Conservation (phyloP, 2,888 invertebrate species). For the Nipponacmea schrenckii region DNA sequence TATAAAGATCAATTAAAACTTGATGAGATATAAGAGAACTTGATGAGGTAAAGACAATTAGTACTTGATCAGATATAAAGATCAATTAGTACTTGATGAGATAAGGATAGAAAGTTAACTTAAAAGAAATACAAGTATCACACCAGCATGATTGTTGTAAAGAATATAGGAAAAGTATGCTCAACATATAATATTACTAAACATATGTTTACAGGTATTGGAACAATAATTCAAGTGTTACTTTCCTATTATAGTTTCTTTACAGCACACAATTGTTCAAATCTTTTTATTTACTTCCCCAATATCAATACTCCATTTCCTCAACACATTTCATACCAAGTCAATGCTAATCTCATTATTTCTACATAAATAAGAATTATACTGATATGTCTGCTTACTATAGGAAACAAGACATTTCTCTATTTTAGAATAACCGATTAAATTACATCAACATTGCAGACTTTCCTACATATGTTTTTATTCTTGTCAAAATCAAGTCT, state of each 20-base stretch:
- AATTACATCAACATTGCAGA: background rate
- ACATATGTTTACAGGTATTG: background rate
- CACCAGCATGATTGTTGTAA: too few relatives aligned
- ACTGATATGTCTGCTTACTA: background rate
- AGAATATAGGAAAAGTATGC: too few relatives aligned
- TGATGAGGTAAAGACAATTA: too few relatives aligned
- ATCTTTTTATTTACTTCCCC: background rate
- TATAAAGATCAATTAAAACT: too few relatives aligned
- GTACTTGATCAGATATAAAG: too few relatives aligned
- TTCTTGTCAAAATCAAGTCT: too few relatives aligned
- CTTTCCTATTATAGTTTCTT: conserved; percentile 4
- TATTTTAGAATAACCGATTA: background rate
- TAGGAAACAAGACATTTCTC: conserved; percentile 1
- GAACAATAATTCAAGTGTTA: conserved; percentile 4
- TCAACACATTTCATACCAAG: background rate
- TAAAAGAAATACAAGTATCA: too few relatives aligned
- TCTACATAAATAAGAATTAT: conserved; percentile 4
- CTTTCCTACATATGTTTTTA: too few relatives aligned
- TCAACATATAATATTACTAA: background rate
- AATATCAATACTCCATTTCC: background rate
- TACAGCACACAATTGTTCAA: background rate
- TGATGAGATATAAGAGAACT: too few relatives aligned
- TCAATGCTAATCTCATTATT: background rate
- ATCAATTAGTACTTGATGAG: too few relatives aligned
- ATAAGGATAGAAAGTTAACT: too few relatives aligned